These are phyloP conservation scores for Sorex maritimensis DNA, from an alignment of 2,797 vertebrate species.

Conservation along the genomic window DNA sequence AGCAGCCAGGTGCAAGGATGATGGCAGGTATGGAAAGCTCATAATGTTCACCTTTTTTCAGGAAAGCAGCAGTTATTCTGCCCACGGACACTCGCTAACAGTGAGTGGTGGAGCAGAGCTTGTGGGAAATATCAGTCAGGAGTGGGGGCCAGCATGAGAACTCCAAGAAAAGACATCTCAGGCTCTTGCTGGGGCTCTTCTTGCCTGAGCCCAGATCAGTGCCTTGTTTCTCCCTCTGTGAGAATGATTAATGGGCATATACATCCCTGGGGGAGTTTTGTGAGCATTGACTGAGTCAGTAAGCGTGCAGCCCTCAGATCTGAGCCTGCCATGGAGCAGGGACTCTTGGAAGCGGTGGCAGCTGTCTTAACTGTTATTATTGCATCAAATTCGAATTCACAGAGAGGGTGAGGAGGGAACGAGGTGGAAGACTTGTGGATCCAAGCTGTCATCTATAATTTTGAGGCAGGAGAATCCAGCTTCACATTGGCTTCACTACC, in stretches of 20 bases:
- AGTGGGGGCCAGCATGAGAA: not conserved
- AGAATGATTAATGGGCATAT: not conserved
- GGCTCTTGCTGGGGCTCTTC: not conserved
- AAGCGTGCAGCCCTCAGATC: not conserved
- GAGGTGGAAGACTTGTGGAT: not conserved
- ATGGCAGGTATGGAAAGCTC: not conserved
- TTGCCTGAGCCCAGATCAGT: not conserved
- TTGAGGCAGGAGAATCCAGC: not conserved
- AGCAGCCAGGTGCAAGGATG: not conserved
- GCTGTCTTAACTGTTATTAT: not conserved
- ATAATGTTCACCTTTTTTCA: not conserved
- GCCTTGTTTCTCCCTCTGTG: not conserved
- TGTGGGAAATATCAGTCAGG: not conserved
- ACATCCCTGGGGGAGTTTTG: not conserved
- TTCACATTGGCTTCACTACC: not conserved
- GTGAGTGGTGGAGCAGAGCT: not conserved
- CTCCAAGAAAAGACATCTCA: not conserved
- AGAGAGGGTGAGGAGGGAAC: rapidly evolving
- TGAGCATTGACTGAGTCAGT: not conserved
- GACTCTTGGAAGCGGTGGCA: not conserved
- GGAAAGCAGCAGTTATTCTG: no score
- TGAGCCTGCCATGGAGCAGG: not conserved
- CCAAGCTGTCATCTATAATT: rapidly evolving
- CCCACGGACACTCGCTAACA: no score
- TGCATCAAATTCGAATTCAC: rapidly evolving